Conservation (phyloP, 1,140 invertebrate species). For the Rhopalosiphum maidis region DNA sequence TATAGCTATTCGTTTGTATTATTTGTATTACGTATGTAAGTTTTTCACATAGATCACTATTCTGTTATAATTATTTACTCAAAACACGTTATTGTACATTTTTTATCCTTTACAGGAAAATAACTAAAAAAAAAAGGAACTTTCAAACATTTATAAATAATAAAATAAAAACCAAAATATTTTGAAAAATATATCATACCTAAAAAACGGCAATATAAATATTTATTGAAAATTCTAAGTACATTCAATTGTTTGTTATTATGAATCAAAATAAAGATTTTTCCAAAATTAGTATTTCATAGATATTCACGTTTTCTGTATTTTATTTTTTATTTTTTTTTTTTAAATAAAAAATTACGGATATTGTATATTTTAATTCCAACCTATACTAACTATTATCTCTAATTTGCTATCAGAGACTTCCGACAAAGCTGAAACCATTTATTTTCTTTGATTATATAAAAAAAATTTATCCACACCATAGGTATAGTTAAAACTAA, state of each 20-base stretch:
- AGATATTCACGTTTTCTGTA: no score
- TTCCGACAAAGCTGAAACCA: background rate
- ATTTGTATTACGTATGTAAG: background rate
- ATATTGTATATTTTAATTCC: background rate
- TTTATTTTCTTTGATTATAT: background rate
- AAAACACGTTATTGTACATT: no score
- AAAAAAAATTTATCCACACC: background rate
- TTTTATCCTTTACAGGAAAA: no score
- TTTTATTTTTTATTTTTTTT: background rate
- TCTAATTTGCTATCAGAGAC: background rate
- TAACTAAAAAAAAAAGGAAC: background rate
- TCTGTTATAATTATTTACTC: background rate
- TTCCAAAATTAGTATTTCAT: background rate
- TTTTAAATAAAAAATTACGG: background rate
- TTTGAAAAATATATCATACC: no score
- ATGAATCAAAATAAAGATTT: background rate
- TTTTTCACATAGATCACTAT: background rate
- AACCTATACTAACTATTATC: background rate
- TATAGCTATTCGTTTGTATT: background rate
- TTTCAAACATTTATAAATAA: background rate
- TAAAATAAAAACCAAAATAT: background rate
- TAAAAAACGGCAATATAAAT: no score
- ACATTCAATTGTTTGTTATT: background rate
- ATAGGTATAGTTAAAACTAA: background rate
- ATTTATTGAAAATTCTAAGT: background rate